Base-by-base conservation (phyloP, 2,797 vertebrate species). In the Lacerta agilis region DNA sequence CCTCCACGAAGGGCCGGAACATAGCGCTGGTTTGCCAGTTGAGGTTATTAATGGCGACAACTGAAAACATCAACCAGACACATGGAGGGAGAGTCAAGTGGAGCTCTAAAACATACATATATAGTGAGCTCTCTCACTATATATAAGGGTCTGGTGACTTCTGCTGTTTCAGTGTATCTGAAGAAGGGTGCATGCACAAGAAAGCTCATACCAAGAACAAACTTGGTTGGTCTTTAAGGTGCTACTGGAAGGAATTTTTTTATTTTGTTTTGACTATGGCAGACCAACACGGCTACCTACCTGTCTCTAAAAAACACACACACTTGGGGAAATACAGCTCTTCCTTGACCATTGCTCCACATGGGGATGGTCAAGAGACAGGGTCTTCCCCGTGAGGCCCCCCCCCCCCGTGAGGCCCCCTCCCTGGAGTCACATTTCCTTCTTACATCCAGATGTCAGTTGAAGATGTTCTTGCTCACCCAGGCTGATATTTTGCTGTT, bases 1-100 rank as follows among this genome's bases (percentile, higher is more conserved):
- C 98, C 96, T 99, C 99, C 64, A 99, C 98, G 3, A 99, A 99
- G 0, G 99, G 99, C n/a, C 99, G 97, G 97, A 99, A 99, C 98
- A 99, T 99, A 66, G 98, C 97, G 0, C 97, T 98, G 45, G 99
- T 99, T 96, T 99, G 98, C 99, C 99, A 99, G 94, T 94, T 96
- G 73, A 99, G 97, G 89, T 98, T 98, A 92, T 98, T 98, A 82
- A 99, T 97, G 27, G 96, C 98, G 55, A 99, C 97, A 95, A 99
- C 99, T 99, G 89, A 90, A 91, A 55, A 88, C 10, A 81, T 75
- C 69, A 67, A 41, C 1, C 29, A 18, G 4, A 45, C 33, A 25
- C 33, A 49, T 6, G 5, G 20, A 11, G 3, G 20, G 6, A 41
- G 18, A 2, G 20, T 33, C 9, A 25, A 2, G 11, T 8, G 17